Evolutionary conservation across 2,113 vertebrate species (phyloP).

Genomic region (human (Homo sapiens)): DNA sequence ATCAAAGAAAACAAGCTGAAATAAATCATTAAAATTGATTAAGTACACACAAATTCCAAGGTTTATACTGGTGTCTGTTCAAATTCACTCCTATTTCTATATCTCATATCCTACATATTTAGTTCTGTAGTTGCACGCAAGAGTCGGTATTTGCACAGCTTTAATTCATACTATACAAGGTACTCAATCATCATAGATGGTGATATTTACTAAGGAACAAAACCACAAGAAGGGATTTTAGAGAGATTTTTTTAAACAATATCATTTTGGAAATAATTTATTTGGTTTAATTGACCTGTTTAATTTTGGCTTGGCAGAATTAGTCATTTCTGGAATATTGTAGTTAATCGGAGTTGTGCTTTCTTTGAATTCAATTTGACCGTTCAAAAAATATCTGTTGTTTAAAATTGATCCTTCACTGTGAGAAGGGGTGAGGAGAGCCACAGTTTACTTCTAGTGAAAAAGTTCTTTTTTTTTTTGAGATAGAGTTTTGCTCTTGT

Average conservation of each 20-base stretch:
- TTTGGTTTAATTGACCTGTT: slow-evolving; percentile 34
- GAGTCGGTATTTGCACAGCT: background rate
- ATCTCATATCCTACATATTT: background rate
- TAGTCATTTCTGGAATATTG: background rate
- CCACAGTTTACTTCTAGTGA: background rate
- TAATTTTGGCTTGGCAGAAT: background rate
- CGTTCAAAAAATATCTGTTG: background rate
- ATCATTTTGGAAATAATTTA: background rate
- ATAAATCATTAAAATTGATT: background rate
- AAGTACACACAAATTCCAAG: background rate
- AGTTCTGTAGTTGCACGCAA: rapidly evolving
- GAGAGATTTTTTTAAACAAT: background rate
- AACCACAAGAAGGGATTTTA: background rate
- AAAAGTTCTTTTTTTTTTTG: background rate
- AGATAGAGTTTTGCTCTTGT: background rate
- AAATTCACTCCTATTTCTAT: background rate
- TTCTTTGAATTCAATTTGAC: slow-evolving; percentile 16
- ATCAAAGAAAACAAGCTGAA: slow-evolving; percentile 18
- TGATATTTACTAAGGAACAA: background rate
- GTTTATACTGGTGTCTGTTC: background rate
- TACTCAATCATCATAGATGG: background rate
- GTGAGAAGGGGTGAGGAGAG: background rate
- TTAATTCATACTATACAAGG: background rate
- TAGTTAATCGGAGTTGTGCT: background rate
- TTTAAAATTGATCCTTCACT: background rate